Percentiles rank a stretch among this genome's conserved stretches.
These are phyloP conservation scores for Egretta garzetta DNA, from an alignment of 2,113 vertebrate genomes.

Conservation along the genomic window DNA sequence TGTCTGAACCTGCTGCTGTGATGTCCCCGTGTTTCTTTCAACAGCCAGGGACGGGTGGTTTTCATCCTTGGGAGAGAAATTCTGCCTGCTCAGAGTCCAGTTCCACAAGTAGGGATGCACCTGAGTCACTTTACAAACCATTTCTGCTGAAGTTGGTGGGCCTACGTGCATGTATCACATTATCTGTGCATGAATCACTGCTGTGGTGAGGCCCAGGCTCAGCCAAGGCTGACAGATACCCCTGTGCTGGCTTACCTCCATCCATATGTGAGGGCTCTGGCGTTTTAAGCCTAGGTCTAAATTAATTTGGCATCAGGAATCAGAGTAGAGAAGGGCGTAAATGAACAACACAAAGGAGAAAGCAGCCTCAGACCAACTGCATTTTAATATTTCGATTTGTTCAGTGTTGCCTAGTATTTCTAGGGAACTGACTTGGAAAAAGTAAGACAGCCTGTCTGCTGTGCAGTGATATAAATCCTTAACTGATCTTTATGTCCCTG, in stretches of 20 bases:
- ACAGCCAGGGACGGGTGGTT: neutral
- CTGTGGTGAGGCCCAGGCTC: neutral
- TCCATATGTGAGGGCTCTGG: neutral
- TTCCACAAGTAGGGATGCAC: neutral
- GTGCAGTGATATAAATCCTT: neutral
- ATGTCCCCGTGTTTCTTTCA: neutral
- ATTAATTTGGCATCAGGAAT: neutral
- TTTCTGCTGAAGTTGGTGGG: neutral
- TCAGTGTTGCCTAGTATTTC: neutral
- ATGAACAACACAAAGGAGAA: neutral
- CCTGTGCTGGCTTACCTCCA: neutral
- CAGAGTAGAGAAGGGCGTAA: neutral
- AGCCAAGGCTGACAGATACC: neutral
- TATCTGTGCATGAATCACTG: neutral
- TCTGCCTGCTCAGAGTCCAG: neutral
- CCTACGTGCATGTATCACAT: neutral
- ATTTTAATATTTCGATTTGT: neutral
- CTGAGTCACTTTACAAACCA: neutral
- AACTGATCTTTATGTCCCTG: fast-evolving
- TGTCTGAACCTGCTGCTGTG: neutral
- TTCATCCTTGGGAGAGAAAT: neutral
- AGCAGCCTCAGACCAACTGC: neutral
- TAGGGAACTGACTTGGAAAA: neutral
- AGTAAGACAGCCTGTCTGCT: neutral
- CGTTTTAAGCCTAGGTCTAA: neutral